Evolutionary conservation across 2,888 invertebrate genomes (phyloP).

Genomic region (Cataglyphis livida): DNA sequence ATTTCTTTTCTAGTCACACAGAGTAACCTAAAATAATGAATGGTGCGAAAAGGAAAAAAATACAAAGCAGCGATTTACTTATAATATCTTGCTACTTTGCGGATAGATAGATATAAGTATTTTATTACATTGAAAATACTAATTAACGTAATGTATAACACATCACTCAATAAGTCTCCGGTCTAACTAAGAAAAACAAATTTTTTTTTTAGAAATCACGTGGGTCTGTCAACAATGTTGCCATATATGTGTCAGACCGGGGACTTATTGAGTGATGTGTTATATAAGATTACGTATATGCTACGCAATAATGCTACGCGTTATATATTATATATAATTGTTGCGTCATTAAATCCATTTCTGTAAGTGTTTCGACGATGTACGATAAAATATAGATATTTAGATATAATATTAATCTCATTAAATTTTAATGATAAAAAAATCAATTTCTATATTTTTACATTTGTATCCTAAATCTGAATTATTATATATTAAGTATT

Average conservation of each 20-base stretch:
- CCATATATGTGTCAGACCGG: too few species aligned
- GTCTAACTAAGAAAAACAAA: too few species aligned
- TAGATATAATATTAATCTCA: neutral
- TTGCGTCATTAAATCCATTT: neutral
- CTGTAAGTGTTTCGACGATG: neutral
- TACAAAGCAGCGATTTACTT: neutral
- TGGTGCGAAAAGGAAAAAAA: neutral
- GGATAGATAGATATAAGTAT: neutral
- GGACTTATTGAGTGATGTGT: too few species aligned
- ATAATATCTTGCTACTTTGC: neutral
- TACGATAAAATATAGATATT: neutral
- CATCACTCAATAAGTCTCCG: too few species aligned
- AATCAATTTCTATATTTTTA: neutral
- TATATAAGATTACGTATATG: neutral
- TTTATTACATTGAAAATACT: neutral
- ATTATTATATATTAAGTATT: neutral
- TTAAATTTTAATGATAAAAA: neutral
- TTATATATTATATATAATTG: neutral
- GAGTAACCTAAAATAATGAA: slow-evolving; percentile 37
- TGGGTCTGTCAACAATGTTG: too few species aligned
- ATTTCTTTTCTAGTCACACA: slow-evolving; percentile 22
- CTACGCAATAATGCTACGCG: neutral
- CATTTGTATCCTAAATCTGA: neutral
- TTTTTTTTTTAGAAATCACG: too few species aligned
- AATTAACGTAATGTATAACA: neutral